A percentile compares a stretch with the other conserved stretches of the same genome.
Evolutionary conservation across 2,797 vertebrate genomes (phyloP).

Genomic region (Sebastes trivittatus): DNA sequence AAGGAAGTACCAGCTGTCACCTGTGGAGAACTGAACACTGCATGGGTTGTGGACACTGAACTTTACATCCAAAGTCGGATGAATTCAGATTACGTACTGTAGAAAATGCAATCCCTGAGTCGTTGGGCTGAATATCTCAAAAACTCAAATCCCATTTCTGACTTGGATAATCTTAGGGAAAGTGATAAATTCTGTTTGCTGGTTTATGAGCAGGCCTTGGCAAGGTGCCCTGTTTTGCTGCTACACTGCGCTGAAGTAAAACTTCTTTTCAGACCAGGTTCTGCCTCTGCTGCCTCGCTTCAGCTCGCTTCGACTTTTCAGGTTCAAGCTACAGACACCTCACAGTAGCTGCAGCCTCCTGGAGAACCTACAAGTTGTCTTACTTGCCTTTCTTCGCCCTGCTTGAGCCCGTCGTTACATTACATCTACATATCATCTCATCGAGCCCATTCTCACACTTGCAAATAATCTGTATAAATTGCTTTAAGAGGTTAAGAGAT

Average conservation of each 20-base stretch:
- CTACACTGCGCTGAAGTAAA: slow-evolving; percentile 39
- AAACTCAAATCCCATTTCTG: slow-evolving; percentile 16
- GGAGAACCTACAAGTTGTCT: not conserved
- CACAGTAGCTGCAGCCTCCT: not conserved
- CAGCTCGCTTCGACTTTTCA: slow-evolving; percentile 15
- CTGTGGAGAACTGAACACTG: not conserved
- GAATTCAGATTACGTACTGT: not conserved
- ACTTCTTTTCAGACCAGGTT: slow-evolving; percentile 14
- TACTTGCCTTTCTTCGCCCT: not conserved
- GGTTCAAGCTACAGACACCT: slow-evolving; percentile 3
- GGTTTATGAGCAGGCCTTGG: slow-evolving; percentile 21
- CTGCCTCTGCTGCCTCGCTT: slow-evolving; percentile 32
- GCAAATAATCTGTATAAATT: not conserved
- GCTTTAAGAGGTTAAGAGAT: not conserved
- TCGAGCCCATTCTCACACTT: not conserved
- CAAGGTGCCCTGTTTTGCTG: slow-evolving; percentile 42
- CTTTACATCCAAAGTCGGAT: not conserved
- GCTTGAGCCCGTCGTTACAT: not conserved
- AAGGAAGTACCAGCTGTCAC: not conserved
- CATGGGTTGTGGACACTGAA: slow-evolving; percentile 5
- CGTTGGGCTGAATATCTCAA: slow-evolving; percentile 9
- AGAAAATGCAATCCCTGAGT: slow-evolving; percentile 6
- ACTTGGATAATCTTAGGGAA: slow-evolving; percentile 12
- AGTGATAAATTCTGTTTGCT: not conserved
- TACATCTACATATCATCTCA: not conserved